These are phyloP conservation scores for Rhopalosiphum padi DNA, from an alignment of 1,140 invertebrate genomes.

Conservation along the genomic window DNA sequence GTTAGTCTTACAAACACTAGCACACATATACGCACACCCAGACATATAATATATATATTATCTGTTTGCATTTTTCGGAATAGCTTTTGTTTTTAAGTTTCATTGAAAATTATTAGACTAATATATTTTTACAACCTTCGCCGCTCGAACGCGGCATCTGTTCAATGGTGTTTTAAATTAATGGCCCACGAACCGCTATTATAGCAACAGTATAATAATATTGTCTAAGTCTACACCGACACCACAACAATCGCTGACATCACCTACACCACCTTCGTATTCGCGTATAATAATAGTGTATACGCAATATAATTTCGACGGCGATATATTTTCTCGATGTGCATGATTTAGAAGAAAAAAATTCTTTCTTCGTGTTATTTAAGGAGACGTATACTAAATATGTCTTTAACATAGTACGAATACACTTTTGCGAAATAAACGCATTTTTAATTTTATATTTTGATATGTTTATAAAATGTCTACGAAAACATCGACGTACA, in stretches of 20 bases:
- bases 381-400: too few species aligned
- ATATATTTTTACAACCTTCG: slow-evolving; percentile 24
- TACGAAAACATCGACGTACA: background rate
- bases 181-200: slow-evolving; percentile 18
- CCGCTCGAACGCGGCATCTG: background rate
- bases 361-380: background rate
- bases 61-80: background rate
- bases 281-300: background rate
- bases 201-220: background rate
- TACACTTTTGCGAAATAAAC: background rate
- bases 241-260: background rate
- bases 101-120: slow-evolving; percentile 9
- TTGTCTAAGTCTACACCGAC: background rate
- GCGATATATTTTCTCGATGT: background rate
- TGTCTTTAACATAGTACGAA: background rate
- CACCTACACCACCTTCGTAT: background rate
- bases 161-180: background rate
- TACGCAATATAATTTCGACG: background rate
- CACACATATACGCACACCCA: background rate
- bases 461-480: background rate
- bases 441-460: background rate
- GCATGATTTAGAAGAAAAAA: background rate
- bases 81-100: slow-evolving; percentile 45
- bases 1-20: background rate
- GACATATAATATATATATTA: background rate